A percentile compares a stretch with the other conserved stretches of the same genome.
Conservation (phyloP, 2,797 vertebrate genomes). For the Brachyalestes nurse region DNA sequence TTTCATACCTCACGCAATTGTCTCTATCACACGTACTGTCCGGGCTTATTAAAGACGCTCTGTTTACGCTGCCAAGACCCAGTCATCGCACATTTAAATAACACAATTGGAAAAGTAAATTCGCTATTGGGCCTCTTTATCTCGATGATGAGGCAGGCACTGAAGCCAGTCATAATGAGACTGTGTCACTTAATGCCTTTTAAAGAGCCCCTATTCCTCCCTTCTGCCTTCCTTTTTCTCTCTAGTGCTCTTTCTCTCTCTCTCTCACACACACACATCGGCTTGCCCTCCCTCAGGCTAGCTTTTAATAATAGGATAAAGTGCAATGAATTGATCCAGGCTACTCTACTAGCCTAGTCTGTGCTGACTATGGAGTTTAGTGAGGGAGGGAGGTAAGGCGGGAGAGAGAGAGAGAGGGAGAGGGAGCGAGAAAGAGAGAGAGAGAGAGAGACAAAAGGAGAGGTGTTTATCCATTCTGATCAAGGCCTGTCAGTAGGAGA, state of each 20-base stretch:
- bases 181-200: slow-evolving; percentile 59
- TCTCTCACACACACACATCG: slow-evolving; percentile 59
- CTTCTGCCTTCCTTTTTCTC: slow-evolving; percentile 27
- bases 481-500: slow-evolving; percentile 46
- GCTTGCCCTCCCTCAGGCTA: slow-evolving; percentile 68
- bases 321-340: slow-evolving; percentile 78
- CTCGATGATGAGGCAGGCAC: slow-evolving; percentile 57
- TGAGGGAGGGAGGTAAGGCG: background rate
- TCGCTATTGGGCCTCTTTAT: slow-evolving; percentile 66
- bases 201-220: slow-evolving; percentile 49
- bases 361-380: slow-evolving; percentile 52
- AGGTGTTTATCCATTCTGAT: slow-evolving; percentile 51
- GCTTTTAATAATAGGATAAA: slow-evolving; percentile 82
- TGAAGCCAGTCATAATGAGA: slow-evolving; percentile 63
- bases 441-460: slow-evolving; percentile 19
- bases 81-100: slow-evolving; percentile 82
- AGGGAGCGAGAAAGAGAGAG: slow-evolving; percentile 11
- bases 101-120: slow-evolving; percentile 82
- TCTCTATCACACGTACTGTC: slow-evolving; percentile 86
- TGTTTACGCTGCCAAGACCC: slow-evolving; percentile 67
- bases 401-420: background rate
- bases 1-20: slow-evolving; percentile 87
- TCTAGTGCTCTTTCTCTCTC: slow-evolving; percentile 50
- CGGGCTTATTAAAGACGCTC: slow-evolving; percentile 75
- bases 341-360: slow-evolving; percentile 71